phyloP scores from a whole-genome alignment of 2,797 vertebrate genomes.

The Characodon lateralis region DNA sequence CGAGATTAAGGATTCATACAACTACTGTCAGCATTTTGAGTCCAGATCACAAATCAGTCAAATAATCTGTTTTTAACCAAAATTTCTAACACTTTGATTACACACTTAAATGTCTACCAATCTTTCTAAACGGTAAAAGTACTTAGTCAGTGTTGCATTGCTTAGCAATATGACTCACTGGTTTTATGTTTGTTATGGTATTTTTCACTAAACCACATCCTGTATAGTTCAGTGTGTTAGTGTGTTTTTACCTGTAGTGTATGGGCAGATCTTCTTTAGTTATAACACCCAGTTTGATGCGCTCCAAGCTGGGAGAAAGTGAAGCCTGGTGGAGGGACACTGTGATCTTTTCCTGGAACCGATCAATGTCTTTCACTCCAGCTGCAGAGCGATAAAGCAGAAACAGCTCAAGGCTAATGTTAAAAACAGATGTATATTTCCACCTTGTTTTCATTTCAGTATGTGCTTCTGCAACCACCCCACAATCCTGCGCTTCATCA shows the following conservation, averaged over 20 bases:
- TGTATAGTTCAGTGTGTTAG: neutral
- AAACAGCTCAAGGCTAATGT: neutral
- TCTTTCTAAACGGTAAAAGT: neutral
- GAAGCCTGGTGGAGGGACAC: constrained; percentile 88
- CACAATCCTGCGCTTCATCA: too few species aligned
- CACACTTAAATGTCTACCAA: neutral
- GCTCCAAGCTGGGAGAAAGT: constrained; percentile 80
- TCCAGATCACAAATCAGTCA: neutral
- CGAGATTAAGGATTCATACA: too few species aligned
- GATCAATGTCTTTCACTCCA: constrained; percentile 94
- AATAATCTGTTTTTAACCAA: neutral
- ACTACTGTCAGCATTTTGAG: too few species aligned
- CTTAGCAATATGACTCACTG: neutral
- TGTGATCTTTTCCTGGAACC: constrained; percentile 93
- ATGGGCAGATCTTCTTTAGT: constrained; percentile 90
- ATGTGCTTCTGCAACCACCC: too few species aligned
- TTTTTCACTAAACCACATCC: too few species aligned
- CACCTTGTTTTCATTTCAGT: too few species aligned
- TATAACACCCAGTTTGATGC: constrained; percentile 90
- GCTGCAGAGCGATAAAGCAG: constrained; percentile 68
- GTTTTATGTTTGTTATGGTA: neutral
- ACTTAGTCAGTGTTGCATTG: neutral
- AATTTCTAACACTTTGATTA: neutral
- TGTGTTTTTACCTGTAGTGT: constrained; percentile 86
- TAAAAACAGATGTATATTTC: too few species aligned